Base-by-base conservation (phyloP, 2,797 vertebrate species). In the Arrhamphus sclerolepis region DNA sequence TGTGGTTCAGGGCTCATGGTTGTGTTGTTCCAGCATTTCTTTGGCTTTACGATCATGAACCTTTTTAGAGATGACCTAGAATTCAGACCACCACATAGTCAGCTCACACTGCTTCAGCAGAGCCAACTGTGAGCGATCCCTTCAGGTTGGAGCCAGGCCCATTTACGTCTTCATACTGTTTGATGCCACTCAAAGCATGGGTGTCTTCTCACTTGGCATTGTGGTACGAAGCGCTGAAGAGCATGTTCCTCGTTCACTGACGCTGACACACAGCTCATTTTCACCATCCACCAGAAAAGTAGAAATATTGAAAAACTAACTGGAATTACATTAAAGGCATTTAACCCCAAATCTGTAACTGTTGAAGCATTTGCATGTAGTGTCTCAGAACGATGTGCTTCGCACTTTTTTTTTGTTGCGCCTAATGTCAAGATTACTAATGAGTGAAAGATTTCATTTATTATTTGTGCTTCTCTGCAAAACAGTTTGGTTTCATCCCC, bases 271-370 rank as follows among this genome's bases (percentile, higher is more conserved):
- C 11, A 70, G n/a, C 56, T 62, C 82, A 87, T 88, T 67, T 62
- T 70, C 84, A 86, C 82, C 74, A 34, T 80, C 55, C 68, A 69
- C 73, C 62, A 39, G 60, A 56, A 56, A 24, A 29, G 2, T 5
- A 13, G 2, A 38, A 31, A 22, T 14, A 34, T 72, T 17, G 61
- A 44, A 64, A 65, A 66, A 64, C 19, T 21, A 62, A 75, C 65
- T 67, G 54, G 55, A 49, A 64, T 88, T 86, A 82, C 87, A 89
- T 90, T 86, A 85, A 89, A 89, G 87, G 87, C 87, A 83, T 76
- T 76, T 72, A 24, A 57, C 19, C 41, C 26, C 7, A 26, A 28
- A 38, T 1, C 19, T 52, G 4, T 44, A 20, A 21, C n/a, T 47
- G 58, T 48, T 34, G 31, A 13, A 38, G 2, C 34, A 16, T 38